Percentiles rank a stretch among this genome's conserved stretches.
phyloP scores from a whole-genome alignment of 2,113 vertebrate genomes.

The Henicopernis longicauda region DNA sequence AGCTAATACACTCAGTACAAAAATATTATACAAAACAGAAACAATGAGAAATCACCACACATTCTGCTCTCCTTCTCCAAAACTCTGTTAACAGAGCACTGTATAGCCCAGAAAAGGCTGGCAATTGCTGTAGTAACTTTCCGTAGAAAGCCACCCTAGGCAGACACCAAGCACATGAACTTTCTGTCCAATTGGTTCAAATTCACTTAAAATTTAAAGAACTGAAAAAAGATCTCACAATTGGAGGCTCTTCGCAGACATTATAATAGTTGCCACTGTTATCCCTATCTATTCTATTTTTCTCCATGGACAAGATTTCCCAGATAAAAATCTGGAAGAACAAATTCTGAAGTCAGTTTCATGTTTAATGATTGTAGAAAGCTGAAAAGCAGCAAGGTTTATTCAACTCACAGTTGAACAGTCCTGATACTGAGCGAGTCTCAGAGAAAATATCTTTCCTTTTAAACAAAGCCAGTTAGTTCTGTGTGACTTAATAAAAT shows the following conservation, averaged over 20 bases:
- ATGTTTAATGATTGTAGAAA: background rate
- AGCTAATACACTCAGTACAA: background rate
- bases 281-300: background rate
- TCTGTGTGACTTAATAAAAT: slow-evolving; percentile 25
- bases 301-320: background rate
- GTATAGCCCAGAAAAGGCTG: background rate
- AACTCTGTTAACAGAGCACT: background rate
- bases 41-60: background rate
- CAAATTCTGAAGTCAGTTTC: background rate
- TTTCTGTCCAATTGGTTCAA: background rate
- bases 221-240: background rate
- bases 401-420: background rate
- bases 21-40: background rate
- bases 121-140: background rate
- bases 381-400: background rate
- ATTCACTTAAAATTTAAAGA: background rate
- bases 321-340: background rate
- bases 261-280: background rate
- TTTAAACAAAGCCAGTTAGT: slow-evolving; percentile 6
- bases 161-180: background rate
- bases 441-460: background rate
- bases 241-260: background rate
- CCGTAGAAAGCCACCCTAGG: background rate
- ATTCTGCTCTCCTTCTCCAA: background rate
- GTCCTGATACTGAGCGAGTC: background rate